Evolutionary conservation across 2,888 invertebrate species (phyloP).

Genomic region (Ennomos erosarius): DNA sequence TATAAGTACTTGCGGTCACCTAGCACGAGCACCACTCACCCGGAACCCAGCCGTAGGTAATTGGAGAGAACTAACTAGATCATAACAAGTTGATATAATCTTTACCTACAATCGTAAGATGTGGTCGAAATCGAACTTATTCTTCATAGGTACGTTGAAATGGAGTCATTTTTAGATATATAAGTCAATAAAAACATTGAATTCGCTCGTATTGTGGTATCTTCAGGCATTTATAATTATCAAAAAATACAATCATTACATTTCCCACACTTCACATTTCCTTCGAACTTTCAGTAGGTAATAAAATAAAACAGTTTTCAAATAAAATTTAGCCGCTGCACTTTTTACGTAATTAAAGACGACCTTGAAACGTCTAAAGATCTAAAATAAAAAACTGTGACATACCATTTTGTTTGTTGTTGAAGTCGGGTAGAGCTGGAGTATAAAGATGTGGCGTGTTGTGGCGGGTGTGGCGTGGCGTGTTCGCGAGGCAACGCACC

Average conservation of each 20-base stretch:
- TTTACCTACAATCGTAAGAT: no score
- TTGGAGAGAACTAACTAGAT: background rate
- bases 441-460: conserved; percentile 11
- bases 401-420: conserved; percentile 38
- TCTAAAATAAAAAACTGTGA: conserved; percentile 23
- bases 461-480: conserved; percentile 37
- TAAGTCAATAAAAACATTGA: no score
- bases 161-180: no score
- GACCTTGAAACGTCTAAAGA: conserved; percentile 26
- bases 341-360: conserved; percentile 27
- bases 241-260: no score
- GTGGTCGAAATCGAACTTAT: no score
- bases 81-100: background rate
- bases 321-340: conserved; percentile 19
- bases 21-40: conserved; percentile 1
- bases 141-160: no score
- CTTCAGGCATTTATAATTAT: no score
- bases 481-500: conserved; percentile 26
- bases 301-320: no score
- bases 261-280: no score
- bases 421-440: conserved; percentile 5
- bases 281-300: no score
- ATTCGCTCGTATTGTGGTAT: no score
- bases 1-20: conserved; percentile 12
- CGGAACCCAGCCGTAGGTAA: conserved; percentile 3